Conservation (phyloP, 2,113 vertebrate genomes). For the Pseudopipra pipra region DNA sequence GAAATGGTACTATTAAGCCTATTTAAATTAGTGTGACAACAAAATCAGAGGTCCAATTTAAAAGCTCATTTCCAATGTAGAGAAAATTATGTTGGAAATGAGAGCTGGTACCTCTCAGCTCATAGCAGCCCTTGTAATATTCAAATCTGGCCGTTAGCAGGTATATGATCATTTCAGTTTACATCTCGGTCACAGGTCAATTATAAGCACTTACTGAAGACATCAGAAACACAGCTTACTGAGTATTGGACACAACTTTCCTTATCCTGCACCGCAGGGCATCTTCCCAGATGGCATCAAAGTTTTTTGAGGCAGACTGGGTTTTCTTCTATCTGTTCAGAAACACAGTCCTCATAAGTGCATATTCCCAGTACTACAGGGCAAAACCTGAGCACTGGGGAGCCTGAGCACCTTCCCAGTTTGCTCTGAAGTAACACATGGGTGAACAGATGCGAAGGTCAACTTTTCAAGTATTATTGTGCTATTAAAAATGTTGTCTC, state of each 20-base stretch:
- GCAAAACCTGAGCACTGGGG: neutral
- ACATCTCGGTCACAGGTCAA: neutral
- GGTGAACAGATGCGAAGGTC: neutral
- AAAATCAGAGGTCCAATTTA: constrained; percentile 10
- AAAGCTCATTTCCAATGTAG: constrained; percentile 4
- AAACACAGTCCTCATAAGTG: neutral
- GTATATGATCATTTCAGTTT: neutral
- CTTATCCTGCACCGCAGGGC: neutral
- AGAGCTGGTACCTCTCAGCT: neutral
- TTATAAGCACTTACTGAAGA: neutral
- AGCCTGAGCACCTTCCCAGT: neutral
- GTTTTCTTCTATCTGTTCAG: neutral
- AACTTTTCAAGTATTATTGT: neutral
- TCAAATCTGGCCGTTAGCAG: neutral
- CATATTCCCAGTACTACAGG: neutral
- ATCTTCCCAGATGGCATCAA: neutral
- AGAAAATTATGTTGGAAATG: constrained; percentile 21
- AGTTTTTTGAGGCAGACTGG: neutral
- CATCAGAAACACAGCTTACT: accelerated
- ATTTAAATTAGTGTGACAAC: neutral
- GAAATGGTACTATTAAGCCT: neutral
- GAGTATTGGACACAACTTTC: neutral
- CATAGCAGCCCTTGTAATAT: neutral
- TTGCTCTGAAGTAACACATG: neutral
- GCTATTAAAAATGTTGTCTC: neutral